Conservation (phyloP, 2,113 vertebrate genomes). For the Dryoscopus gambensis region DNA sequence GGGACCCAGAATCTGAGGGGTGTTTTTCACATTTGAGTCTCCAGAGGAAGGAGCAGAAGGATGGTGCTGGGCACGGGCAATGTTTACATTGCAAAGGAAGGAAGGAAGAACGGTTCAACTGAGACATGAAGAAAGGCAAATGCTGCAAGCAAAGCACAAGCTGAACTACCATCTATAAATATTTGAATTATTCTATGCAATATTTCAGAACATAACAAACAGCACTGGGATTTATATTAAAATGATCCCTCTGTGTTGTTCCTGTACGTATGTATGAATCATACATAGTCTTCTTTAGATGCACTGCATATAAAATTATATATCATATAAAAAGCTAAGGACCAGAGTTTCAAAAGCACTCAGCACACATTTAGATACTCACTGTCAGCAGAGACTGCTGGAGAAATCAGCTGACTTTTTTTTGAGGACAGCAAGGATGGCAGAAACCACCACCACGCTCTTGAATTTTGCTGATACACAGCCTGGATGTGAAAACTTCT, state of each 20-base stretch:
- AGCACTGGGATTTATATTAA: slow-evolving; percentile 30
- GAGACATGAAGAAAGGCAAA: slow-evolving; percentile 42
- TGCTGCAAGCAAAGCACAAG: slow-evolving; percentile 45
- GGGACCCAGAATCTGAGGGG: neutral
- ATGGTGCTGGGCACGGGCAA: neutral
- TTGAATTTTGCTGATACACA: neutral
- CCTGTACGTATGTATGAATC: slow-evolving; percentile 12
- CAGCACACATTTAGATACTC: neutral
- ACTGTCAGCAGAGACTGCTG: neutral
- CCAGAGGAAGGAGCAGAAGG: neutral
- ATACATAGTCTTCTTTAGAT: neutral
- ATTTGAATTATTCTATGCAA: slow-evolving; percentile 39
- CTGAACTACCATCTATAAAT: slow-evolving; percentile 37
- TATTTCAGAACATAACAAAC: slow-evolving; percentile 30
- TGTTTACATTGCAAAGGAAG: slow-evolving; percentile 10
- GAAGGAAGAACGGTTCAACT: neutral
- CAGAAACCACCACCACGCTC: neutral
- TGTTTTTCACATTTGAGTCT: neutral
- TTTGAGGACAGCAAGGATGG: neutral
- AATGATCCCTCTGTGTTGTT: neutral
- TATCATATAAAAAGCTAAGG: slow-evolving; percentile 7
- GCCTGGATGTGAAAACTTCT: neutral
- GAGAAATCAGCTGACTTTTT: neutral
- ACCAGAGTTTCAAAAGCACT: neutral
- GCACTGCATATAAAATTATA: neutral